phyloP scores from a whole-genome alignment of 2,113 vertebrate species.

The Leucosticte australis region DNA sequence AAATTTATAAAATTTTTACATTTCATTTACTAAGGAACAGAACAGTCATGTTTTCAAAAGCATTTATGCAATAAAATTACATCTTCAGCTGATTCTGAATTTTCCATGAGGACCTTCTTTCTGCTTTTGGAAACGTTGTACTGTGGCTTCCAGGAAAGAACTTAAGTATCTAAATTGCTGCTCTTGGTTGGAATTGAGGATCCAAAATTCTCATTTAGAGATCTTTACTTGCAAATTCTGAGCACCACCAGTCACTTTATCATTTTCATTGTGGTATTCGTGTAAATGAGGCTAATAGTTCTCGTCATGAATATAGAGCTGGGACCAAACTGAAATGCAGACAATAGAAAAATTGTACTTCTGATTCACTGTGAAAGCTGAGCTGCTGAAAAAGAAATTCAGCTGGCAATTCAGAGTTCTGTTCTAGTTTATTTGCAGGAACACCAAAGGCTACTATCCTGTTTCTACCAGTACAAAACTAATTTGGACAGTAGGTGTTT shows the following conservation, averaged over 20 bases:
- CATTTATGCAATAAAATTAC: not conserved
- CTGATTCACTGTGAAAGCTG: not conserved
- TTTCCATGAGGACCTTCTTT: not conserved
- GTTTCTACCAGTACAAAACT: conserved; percentile 38
- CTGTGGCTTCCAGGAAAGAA: not conserved
- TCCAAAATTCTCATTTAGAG: not conserved
- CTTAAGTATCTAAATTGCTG: not conserved
- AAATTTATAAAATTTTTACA: not conserved
- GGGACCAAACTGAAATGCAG: not conserved
- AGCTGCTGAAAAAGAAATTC: conserved; percentile 29
- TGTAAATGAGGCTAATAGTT: not conserved
- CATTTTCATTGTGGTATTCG: not conserved
- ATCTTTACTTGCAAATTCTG: not conserved
- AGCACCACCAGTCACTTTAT: not conserved
- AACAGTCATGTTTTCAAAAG: not conserved
- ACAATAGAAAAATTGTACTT: not conserved
- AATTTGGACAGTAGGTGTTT: conserved; percentile 50
- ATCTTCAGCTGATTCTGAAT: not conserved
- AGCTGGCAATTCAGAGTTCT: conserved; percentile 30
- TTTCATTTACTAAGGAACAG: not conserved
- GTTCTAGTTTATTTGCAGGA: conserved; percentile 33
- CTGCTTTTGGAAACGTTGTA: not conserved
- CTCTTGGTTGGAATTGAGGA: not conserved
- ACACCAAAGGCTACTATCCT: not conserved
- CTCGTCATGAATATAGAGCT: not conserved